Conservation (phyloP, 1,140 invertebrate genomes). For the Odontomachus brunneus region DNA sequence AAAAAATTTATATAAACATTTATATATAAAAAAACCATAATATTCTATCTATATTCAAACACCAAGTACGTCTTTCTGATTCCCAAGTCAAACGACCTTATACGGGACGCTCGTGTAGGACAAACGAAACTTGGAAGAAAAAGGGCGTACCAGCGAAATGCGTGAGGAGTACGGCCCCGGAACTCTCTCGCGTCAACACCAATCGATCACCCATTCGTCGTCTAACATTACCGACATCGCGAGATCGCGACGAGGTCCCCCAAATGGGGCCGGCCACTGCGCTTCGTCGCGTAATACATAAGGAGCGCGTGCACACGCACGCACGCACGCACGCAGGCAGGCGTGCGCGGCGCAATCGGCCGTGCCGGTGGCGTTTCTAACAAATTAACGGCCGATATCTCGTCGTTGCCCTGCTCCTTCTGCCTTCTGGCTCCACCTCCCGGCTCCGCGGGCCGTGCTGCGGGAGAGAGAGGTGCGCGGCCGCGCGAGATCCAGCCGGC, state of each 20-base stretch:
- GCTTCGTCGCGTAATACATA: neutral
- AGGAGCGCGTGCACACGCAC: neutral
- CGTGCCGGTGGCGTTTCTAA: constrained; percentile 80
- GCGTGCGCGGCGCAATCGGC: constrained; percentile 63
- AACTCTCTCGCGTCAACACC: no score
- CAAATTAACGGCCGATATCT: constrained; percentile 82
- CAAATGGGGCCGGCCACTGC: constrained; percentile 6
- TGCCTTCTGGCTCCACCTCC: constrained; percentile 79
- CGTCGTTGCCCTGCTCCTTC: constrained; percentile 65
- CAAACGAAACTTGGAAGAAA: no score
- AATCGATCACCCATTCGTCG: no score
- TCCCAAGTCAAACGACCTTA: no score
- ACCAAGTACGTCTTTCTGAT: no score
- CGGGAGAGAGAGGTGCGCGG: constrained; percentile 35
- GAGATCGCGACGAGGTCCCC: neutral
- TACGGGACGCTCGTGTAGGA: no score
- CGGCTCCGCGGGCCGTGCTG: constrained; percentile 29
- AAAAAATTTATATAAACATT: no score
- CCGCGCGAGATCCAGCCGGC: constrained; percentile 47
- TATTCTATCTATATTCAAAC: no score
- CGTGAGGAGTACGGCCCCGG: no score
- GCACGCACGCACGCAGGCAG: neutral
- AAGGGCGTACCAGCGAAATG: no score
- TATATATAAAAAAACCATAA: no score
- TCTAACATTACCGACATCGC: neutral